Conservation (phyloP, 2,888 invertebrate species). For the Pollenia angustigena region DNA sequence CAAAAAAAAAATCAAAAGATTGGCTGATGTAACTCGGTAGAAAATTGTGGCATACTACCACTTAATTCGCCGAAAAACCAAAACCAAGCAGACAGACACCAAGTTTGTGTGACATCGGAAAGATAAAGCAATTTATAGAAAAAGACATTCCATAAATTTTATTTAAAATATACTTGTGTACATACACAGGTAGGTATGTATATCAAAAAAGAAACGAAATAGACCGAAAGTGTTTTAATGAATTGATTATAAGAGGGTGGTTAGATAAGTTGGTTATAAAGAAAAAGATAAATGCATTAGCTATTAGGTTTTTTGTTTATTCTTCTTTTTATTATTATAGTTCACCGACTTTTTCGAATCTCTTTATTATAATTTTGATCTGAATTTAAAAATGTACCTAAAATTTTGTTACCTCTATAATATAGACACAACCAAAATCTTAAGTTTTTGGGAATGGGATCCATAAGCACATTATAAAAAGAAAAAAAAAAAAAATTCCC, state of each 20-base stretch:
- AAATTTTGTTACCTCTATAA: too few species aligned
- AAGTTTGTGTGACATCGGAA: neutral
- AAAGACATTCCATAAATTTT: conserved; percentile 11
- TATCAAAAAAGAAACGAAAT: conserved; percentile 16
- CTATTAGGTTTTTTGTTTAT: neutral
- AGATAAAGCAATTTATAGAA: neutral
- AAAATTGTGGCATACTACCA: conserved; percentile 59
- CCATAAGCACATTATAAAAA: too few species aligned
- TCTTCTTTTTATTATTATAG: neutral
- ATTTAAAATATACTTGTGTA: neutral
- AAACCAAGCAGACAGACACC: neutral
- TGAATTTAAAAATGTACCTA: too few species aligned
- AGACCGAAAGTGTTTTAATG: neutral
- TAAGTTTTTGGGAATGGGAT: too few species aligned
- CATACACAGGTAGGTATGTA: conserved; percentile 26
- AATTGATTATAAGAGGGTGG: neutral
- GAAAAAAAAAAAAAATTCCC: too few species aligned
- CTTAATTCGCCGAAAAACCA: conserved; percentile 11
- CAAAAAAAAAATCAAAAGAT: conserved; percentile 20
- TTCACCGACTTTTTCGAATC: too few species aligned
- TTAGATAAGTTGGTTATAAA: neutral
- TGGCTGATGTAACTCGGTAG: conserved; percentile 67
- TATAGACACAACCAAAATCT: too few species aligned
- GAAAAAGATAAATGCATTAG: neutral
- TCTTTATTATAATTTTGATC: too few species aligned